Conservation (phyloP, 2,888 invertebrate genomes). For the Drosophila monieri region DNA sequence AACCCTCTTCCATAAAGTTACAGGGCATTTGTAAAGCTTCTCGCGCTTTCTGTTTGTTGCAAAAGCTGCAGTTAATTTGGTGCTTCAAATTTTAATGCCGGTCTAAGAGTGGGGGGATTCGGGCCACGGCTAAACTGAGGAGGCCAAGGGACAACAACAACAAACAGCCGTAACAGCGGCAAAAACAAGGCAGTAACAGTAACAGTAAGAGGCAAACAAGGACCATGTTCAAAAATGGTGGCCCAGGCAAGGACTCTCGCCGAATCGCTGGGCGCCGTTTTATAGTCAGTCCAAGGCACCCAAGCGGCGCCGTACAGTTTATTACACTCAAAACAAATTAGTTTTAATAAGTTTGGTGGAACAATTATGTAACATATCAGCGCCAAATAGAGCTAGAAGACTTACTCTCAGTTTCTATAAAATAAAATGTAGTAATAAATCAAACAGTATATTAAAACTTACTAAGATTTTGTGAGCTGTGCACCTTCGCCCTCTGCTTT, state of each 20-base stretch:
- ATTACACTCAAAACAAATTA: background rate
- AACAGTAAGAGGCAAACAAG: constrained; percentile 50
- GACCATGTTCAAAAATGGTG: constrained; percentile 64
- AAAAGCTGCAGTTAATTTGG: constrained; percentile 80
- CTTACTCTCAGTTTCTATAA: background rate
- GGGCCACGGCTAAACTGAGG: constrained; percentile 20
- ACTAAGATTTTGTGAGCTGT: background rate
- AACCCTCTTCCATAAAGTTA: background rate
- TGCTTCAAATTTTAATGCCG: constrained; percentile 76
- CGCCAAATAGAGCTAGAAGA: too few relatives aligned
- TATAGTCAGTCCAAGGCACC: constrained; percentile 67
- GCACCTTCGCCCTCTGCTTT: background rate
- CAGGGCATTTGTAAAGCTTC: constrained; percentile 50
- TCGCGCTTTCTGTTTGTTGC: constrained; percentile 65
- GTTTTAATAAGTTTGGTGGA: background rate
- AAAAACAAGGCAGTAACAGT: constrained; percentile 54
- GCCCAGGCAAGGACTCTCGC: constrained; percentile 39
- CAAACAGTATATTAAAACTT: background rate
- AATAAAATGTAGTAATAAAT: too few relatives aligned
- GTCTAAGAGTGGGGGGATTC: constrained; percentile 49
- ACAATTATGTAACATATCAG: too few relatives aligned
- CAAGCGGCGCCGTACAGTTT: constrained; percentile 53
- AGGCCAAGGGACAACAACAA: constrained; percentile 22
- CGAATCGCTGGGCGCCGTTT: constrained; percentile 66
- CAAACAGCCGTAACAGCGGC: constrained; percentile 35